Evolutionary conservation across 37 sponge, comb jelly and placozoan genomes (phyloP), one percentile per base, ranked within the genome.

Genomic region (Aphrocallistes beatrix): DNA sequence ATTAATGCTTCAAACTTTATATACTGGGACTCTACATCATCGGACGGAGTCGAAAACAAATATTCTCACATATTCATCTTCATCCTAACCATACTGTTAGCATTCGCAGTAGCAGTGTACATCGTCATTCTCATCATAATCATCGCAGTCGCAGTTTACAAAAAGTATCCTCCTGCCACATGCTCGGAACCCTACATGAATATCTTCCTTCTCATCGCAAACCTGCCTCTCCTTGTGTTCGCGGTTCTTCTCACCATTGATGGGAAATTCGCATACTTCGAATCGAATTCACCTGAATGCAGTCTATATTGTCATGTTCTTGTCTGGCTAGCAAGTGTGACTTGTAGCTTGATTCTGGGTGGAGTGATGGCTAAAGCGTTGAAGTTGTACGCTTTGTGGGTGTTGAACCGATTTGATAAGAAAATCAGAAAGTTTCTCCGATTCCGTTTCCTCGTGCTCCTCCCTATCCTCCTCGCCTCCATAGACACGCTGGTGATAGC

Each of bases 331-430:
- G 75, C 28, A 13, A 25, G 10, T 13, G n/a, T 30, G 10, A 28
- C 75, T 60, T 3, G 28, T 8, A 60, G 75, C n/a, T 13, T 60
- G n/a, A 60, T 60, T 25, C 75, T 60, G 3, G 75, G 75, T 30
- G 75, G 75, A 60, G 75, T 60, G 8, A 8, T 60, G 75, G 75
- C 75, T 32, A 60, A 60, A 13, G 25, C 75, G 3, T 13, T 60
- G 17, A 60, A 60, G 75, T 13, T 60, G 75, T 60, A 60, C n/a
- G 75, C 75, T 8, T 60, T 60, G 34, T 60, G 75, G 75, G 75
- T 60, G n/a, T 60, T 60, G 21, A 60, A 60, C 6, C 25, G 21
- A 1, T 60, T 25, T 30, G 3, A 60, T 6, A 60, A 60, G 34
- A 60, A 13, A 3, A 6, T 6, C n/a, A 21, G 8, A 6, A 3